Evolutionary conservation across 2,888 invertebrate genomes (phyloP), one percentile per base, ranked within the genome.

Genomic region (Tricholauxania praeusta): DNA sequence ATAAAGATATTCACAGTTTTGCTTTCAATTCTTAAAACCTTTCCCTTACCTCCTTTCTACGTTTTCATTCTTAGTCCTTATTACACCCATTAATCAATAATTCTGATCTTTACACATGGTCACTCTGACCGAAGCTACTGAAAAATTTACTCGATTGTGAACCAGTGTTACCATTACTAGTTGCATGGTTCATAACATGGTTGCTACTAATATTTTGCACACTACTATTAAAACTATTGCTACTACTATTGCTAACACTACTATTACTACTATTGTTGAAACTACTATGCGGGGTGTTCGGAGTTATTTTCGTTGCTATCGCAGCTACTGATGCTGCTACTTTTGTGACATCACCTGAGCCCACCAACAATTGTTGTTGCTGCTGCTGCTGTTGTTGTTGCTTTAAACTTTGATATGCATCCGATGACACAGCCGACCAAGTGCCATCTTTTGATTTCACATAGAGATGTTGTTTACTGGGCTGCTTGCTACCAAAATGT

Each of bases 391-490:
- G 81, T 63, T 82, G 79, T 53, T 82, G 85, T 70, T 83, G 84
- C 77, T 84, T 83, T 74, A 82, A 86, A 51, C 76, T 79, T 74
- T 87, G 87, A 80, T 87, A 87, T 74, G 85, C 81, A 75, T 87
- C 87, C 72, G 86, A 84, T 74, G 85, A 85, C 39, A 87, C 84
- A 2, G 87, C 84, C 32, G 86, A 84, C 87, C 87, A 87, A 67
- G 85, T 83, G 57, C 87, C 87, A 68, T 87, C 87, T 79, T 87
- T 87, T 71, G 87, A 84, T 79, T 87, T 87, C 19, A 87, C 85
- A 72, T 87, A 87, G 63, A 87, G 77, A 77, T 87, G 87, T 78
- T 87, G 87, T 69, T 86, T 86, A 72, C 79, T 82, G 12, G 87
- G 86, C 78, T 85, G 84, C 72, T 87, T 86, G 78, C 81, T 85